Conservation (phyloP, 1,140 invertebrate species). For the Dryas iulia region DNA sequence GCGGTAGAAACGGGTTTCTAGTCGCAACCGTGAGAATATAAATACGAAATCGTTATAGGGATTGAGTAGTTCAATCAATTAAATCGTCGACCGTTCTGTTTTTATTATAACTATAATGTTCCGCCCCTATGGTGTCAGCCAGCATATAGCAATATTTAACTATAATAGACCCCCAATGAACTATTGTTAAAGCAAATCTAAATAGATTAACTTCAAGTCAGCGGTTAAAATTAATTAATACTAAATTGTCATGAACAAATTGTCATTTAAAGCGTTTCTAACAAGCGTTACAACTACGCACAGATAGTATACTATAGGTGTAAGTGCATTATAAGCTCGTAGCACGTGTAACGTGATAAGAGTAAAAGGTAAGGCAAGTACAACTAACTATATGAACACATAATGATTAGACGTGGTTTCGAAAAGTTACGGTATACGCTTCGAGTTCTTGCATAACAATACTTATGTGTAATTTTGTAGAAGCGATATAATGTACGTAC, state of each 20-base stretch:
- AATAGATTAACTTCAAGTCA: not conserved
- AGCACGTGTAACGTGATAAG: slow-evolving; percentile 63
- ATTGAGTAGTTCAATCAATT: slow-evolving; percentile 10
- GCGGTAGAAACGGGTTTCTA: slow-evolving; percentile 40
- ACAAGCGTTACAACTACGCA: too few species aligned
- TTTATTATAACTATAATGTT: not conserved
- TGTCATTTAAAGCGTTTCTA: not conserved
- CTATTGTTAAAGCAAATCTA: not conserved
- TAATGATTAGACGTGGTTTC: slow-evolving; percentile 47
- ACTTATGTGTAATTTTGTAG: slow-evolving; percentile 11
- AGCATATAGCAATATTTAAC: not conserved
- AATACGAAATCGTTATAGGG: slow-evolving; percentile 17
- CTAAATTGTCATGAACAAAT: not conserved
- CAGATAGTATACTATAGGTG: not conserved
- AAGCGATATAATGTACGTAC: slow-evolving; percentile 9
- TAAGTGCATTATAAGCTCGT: slow-evolving; percentile 36
- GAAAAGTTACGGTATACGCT: slow-evolving; percentile 43
- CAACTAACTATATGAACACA: slow-evolving; percentile 33
- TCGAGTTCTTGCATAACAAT: slow-evolving; percentile 35
- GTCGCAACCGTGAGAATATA: slow-evolving; percentile 36
- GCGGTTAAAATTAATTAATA: too few species aligned
- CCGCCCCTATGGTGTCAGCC: not conserved
- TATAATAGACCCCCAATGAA: not conserved
- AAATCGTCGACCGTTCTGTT: slow-evolving; percentile 12
- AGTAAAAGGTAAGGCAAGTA: slow-evolving; percentile 40